Evolutionary conservation across 2,113 vertebrate species (phyloP), one percentile per base, ranked within the genome.

Genomic region (Planiliza haematocheilus): DNA sequence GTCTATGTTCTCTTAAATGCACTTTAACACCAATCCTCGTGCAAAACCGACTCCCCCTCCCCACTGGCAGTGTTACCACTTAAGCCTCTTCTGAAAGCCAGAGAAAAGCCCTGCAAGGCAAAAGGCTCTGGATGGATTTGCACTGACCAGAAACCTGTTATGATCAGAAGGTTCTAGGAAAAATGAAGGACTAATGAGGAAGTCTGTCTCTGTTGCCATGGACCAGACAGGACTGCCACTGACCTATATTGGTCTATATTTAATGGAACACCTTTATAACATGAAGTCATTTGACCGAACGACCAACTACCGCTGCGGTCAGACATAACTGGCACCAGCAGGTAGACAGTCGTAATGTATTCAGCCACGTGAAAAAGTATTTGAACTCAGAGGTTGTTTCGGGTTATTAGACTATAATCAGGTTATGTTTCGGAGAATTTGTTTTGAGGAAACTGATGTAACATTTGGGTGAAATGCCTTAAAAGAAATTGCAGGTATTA

Each of bases 81-180:
- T 87, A 90, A 92, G 91, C 91, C 77, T 88, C 79, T 69, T 85
- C 77, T 77, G 59, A 87, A 82, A 88, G 84, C 77, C 79, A 41
- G 70, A 82, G 81, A 77, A 83, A 88, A 90, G 79, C 85, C 64
- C 80, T 53, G 60, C 79, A 82, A 88, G 79, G 81, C 74, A 64
- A 30, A 30, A 30, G 62, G 66, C 78, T 89, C 58, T 48, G 82
- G 62, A 59, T 69, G 84, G 87, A 88, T 91, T 84, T 82, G 74
- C 74, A 53, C 76, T 50, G 46, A 78, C 75, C 71, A 79, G 53
- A 79, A 64, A 79, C 55, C 50, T 80, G 76, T 84, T 73, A 57
- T 73, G 70, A 86, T 62, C 18, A 4, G 57, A 68, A 66, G 39
- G 60, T 77, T 88, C 74, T 62, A 38, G 59, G 75, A 71, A 83